These are phyloP conservation scores for Catostylus mosaicus DNA, from an alignment of 30 jellyfish, hydroid and myxozoan species.

Conservation along the genomic window DNA sequence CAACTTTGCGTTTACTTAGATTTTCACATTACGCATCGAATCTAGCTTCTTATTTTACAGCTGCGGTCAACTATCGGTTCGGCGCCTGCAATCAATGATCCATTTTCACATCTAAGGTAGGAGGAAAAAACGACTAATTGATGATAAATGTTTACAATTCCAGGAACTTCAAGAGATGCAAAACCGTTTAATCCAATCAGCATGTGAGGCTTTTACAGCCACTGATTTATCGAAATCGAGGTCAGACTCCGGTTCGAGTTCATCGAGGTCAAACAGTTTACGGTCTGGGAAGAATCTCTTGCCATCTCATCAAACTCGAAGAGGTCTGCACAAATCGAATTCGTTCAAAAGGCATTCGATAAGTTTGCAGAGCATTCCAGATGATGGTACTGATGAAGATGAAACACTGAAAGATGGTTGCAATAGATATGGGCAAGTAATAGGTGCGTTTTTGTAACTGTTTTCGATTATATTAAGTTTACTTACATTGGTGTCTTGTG, in stretches of 20 bases:
- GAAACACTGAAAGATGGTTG: slow-evolving; percentile 43
- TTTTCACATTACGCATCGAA: too few relatives aligned
- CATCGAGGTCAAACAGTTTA: slow-evolving; percentile 74
- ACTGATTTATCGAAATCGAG: slow-evolving; percentile 83
- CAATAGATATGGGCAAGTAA: slow-evolving; percentile 38
- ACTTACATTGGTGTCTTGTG: too few relatives aligned
- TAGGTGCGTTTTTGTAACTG: background rate
- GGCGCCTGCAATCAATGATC: too few relatives aligned
- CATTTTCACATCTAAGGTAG: too few relatives aligned
- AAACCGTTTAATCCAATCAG: slow-evolving; percentile 92
- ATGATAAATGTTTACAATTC: too few relatives aligned
- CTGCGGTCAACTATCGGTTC: too few relatives aligned
- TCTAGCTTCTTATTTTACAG: too few relatives aligned
- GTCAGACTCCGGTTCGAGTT: slow-evolving; percentile 80
- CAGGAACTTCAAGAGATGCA: slow-evolving; percentile 98
- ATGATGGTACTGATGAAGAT: slow-evolving; percentile 65
- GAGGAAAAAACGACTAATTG: too few relatives aligned
- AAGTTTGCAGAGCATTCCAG: slow-evolving; percentile 81
- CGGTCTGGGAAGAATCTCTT: slow-evolving; percentile 72
- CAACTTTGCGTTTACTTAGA: too few relatives aligned
- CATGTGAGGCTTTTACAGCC: slow-evolving; percentile 93
- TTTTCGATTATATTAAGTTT: too few relatives aligned
- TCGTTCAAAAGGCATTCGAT: slow-evolving; percentile 73
- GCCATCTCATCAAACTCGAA: slow-evolving; percentile 54
- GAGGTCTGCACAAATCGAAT: slow-evolving; percentile 53